Base-by-base conservation (phyloP, 2,888 invertebrate species). In the Halocaridina rubra region DNA sequence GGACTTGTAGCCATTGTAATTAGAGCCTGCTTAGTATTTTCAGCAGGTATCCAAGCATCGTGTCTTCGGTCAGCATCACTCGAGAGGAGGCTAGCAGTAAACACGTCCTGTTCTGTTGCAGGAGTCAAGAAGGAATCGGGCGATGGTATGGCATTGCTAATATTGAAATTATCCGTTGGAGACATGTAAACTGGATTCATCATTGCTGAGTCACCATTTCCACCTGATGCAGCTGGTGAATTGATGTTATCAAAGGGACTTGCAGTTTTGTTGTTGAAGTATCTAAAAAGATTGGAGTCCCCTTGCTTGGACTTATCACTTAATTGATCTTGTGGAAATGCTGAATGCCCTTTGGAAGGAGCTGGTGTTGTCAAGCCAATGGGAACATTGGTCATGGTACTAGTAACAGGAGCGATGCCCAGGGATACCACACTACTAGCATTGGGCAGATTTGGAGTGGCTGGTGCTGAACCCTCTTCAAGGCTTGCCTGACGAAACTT, bases 1-100 rank as follows among this genome's bases (percentile, higher is more conserved):
- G 94, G 92, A 67, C 94, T 94, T 0, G 95, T 94, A 7, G 93
- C 93, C 80, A 87, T 82, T 30, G 84, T 71, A 57, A 72, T 27
- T 46, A 88, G 64, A 24, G 86, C 85, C 59, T 78, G 33, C 89
- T 89, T 77, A 90, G 96, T 95, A 89, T 93, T 93, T 88, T 95
- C 95, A 84, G 93, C 94, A 1, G 96, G 95, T 89, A 97, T 94
- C 97, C 97, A 97, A 2, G 86, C 84, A 81, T 88, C 88, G 39
- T 88, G 86, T 33, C 86, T 81, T 16, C 84, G 61, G 53, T 86
- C 84, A 10, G 81, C 81, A 32, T 88, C 88, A 80, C 85, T 85
- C 16, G 85, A 85, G 3, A 87, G 81, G 4, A 85, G 77, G 57
- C 85, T 82, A n/a, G 87, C 82, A 32, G 87, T 82, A 61, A 82